These are phyloP conservation scores for Zaprionus lachaisei DNA, from an alignment of 1,140 invertebrate species.

Conservation along the genomic window DNA sequence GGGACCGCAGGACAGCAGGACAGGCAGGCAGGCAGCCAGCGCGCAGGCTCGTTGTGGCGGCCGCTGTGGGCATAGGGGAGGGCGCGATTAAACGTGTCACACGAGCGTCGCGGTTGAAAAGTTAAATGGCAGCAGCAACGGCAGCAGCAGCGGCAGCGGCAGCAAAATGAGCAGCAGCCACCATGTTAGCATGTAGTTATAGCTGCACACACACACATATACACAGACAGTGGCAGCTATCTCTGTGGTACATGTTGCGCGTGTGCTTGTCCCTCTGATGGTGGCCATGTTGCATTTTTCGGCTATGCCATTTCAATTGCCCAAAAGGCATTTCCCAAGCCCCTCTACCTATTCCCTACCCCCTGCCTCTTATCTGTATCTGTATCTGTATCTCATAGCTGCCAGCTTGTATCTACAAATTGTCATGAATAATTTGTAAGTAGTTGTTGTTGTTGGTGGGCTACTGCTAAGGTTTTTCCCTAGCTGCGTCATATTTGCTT, in stretches of 20 bases:
- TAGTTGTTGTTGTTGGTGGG: conserved; percentile 22
- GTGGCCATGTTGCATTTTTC: conserved; percentile 75
- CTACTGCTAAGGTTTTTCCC: conserved; percentile 38
- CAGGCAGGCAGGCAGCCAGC: conserved; percentile 34
- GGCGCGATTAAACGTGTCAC: conserved; percentile 79
- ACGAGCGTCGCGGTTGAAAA: conserved; percentile 73
- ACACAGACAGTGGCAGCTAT: conserved; percentile 7
- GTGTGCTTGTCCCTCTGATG: conserved; percentile 46
- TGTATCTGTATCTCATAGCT: conserved; percentile 53
- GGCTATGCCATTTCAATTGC: conserved; percentile 48
- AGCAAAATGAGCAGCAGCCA: conserved; percentile 66
- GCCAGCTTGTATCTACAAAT: conserved; percentile 58
- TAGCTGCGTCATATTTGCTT: conserved; percentile 38
- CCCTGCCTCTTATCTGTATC: neutral
- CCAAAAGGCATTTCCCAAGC: conserved; percentile 49
- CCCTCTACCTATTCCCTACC: conserved; percentile 9
- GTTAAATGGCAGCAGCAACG: conserved; percentile 75
- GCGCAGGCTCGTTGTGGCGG: conserved; percentile 56
- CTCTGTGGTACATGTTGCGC: conserved; percentile 64
- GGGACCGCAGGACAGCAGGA: neutral
- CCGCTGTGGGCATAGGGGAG: conserved; percentile 31
- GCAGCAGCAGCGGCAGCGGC: conserved; percentile 38
- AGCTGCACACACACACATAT: conserved; percentile 39
- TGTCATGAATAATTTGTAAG: conserved; percentile 69
- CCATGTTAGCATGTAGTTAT: conserved; percentile 80